Conservation (phyloP, 2,888 invertebrate species). For the Lacanobia oleracea region DNA sequence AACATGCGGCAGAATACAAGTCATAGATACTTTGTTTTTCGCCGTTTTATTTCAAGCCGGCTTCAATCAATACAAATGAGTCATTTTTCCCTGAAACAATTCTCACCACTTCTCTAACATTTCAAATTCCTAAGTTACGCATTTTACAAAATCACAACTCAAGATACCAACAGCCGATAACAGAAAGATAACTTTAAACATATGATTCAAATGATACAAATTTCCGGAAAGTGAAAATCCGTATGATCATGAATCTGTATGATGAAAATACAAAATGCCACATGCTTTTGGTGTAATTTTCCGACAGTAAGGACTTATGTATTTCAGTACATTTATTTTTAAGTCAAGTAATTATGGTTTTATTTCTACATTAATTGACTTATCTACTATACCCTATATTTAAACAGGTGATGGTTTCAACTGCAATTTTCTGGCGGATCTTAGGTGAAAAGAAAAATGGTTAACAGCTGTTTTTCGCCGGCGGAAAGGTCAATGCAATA, state of each 20-base stretch:
- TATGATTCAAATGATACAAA: slow-evolving; percentile 37
- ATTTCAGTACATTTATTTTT: neutral
- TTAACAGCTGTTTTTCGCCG: slow-evolving; percentile 42
- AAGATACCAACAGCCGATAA: slow-evolving; percentile 40
- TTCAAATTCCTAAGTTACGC: neutral
- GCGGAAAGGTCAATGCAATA: slow-evolving; percentile 39
- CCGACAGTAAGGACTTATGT: neutral
- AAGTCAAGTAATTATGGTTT: neutral
- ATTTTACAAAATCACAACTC: slow-evolving; percentile 24
- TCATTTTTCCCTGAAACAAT: neutral
- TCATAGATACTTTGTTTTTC: neutral
- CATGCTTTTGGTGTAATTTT: neutral
- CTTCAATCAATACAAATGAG: slow-evolving; percentile 14
- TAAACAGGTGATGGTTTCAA: slow-evolving; percentile 34
- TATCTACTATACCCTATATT: slow-evolving; percentile 26
- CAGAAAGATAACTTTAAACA: slow-evolving; percentile 26
- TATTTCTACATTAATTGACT: neutral
- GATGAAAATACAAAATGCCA: slow-evolving; percentile 7
- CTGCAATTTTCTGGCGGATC: neutral
- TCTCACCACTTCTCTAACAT: neutral
- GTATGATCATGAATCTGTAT: slow-evolving; percentile 2
- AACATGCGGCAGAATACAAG: neutral
- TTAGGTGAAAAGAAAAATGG: neutral
- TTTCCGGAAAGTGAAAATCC: slow-evolving; percentile 10
- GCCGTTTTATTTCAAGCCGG: neutral